Evolutionary conservation across 2,113 vertebrate species (phyloP), one percentile per base, ranked within the genome.

Genomic region (Brevimyrus niger): DNA sequence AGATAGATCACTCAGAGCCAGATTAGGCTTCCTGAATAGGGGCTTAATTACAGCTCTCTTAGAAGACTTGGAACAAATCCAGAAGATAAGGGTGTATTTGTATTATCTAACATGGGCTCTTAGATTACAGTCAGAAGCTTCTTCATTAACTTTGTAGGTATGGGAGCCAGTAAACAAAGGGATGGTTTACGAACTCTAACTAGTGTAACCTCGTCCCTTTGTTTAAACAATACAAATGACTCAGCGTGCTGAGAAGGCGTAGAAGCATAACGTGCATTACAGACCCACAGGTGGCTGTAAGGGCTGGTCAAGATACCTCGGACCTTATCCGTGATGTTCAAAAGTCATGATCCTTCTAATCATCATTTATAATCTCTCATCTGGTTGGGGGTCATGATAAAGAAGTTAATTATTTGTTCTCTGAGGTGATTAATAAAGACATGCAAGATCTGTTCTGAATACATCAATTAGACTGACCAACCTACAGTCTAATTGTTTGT

Each of bases 161-260:
- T 23, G 3, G 44, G 23, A 44, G 35, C 23, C 19, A 21, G 38
- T 44, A 47, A 46, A 84, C 44, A 47, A 84, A 27, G 35, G 21
- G 82, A 23, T 82, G 42, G 82, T 89, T 90, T 82, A 90, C 5
- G 15, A 19, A 80, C 73, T 80, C 35, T 80, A 42, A 80, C 35
- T 80, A 80, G 5, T 80, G 73, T 42, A 80, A 38, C 35, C 35
- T 19, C 42, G 69, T 76, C 31, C 3, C 11, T 19, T 76, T 76
- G 35, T 80, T 35, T 80, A 42, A 42, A 13, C 13, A 6, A 80
- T 42, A 42, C 73, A 80, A 42, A 19, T 80, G 73, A 80, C 35
- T 80, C 15, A 19, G 15, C 4, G 0, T 80, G 73, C 73, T 42
- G 15, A 80, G 73, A 4, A 80, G 19, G 31, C 2, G 10, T 17